These are phyloP conservation scores for Bufotes viridis DNA, from an alignment of 2,797 vertebrate species.

Conservation along the genomic window DNA sequence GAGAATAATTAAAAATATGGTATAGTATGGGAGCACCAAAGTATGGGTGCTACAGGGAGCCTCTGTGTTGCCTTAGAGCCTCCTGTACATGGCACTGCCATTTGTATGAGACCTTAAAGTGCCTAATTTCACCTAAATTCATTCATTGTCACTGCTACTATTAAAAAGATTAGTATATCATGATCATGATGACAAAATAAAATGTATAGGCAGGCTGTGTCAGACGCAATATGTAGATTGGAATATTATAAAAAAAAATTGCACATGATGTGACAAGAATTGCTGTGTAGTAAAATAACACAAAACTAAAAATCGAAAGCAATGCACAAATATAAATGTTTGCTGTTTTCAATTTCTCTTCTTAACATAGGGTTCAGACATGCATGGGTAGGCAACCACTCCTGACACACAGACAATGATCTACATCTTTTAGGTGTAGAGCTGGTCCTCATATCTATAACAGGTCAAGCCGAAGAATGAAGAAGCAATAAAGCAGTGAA, in stretches of 20 bases:
- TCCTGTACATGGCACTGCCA: too few species aligned
- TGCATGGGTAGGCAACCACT: slow-evolving; percentile 62
- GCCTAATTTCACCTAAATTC: too few species aligned
- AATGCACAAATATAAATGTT: neutral
- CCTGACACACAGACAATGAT: slow-evolving; percentile 67
- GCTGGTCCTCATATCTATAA: slow-evolving; percentile 77
- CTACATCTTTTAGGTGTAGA: slow-evolving; percentile 72
- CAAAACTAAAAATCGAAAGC: neutral
- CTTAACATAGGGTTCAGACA: slow-evolving; percentile 62
- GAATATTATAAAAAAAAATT: neutral
- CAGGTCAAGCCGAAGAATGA: slow-evolving; percentile 86
- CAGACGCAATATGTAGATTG: neutral
- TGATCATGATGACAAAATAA: neutral
- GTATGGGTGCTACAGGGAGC: too few species aligned
- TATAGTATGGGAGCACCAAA: too few species aligned
- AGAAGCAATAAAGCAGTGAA: slow-evolving; percentile 99
- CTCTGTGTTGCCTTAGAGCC: too few species aligned
- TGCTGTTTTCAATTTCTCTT: slow-evolving; percentile 35
- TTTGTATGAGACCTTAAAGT: too few species aligned
- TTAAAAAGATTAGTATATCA: neutral
- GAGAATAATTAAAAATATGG: too few species aligned
- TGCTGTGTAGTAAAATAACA: neutral
- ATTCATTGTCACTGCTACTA: neutral
- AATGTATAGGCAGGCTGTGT: neutral
- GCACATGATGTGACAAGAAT: neutral